Conservation (phyloP, 1,140 invertebrate species). For the Drosophila orena region DNA sequence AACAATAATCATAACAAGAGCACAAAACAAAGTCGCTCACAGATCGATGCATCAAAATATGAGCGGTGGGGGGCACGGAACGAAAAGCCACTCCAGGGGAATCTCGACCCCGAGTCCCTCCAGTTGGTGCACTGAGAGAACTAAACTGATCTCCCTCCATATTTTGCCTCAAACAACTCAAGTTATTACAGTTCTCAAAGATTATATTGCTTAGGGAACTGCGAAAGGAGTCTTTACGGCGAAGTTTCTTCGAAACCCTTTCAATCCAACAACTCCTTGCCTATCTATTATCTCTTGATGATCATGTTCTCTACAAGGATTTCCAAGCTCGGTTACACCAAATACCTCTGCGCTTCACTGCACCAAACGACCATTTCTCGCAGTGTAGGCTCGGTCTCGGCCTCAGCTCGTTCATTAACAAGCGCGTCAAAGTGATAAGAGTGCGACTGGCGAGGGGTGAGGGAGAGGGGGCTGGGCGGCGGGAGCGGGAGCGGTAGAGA, state of each 20-base stretch:
- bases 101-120: slow-evolving; percentile 17
- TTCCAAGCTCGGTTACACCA: too few relatives aligned
- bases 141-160: neutral
- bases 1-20: slow-evolving; percentile 63
- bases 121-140: slow-evolving; percentile 20
- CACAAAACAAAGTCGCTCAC: slow-evolving; percentile 47
- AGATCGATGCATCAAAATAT: slow-evolving; percentile 80
- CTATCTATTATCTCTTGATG: too few relatives aligned
- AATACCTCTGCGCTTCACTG: too few relatives aligned
- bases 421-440: slow-evolving; percentile 79
- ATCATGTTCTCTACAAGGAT: too few relatives aligned
- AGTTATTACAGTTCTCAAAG: too few relatives aligned
- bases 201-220: too few relatives aligned
- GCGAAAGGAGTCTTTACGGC: too few relatives aligned
- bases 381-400: slow-evolving; percentile 18
- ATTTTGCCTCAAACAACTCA: neutral
- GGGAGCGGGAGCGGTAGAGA: slow-evolving; percentile 24
- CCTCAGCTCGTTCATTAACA: slow-evolving; percentile 73
- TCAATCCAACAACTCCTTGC: too few relatives aligned
- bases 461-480: slow-evolving; percentile 11
- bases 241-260: too few relatives aligned
- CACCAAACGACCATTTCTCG: neutral
- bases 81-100: slow-evolving; percentile 11
- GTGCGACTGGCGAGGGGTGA: neutral
- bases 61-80: slow-evolving; percentile 27